Evolutionary conservation across 2,113 vertebrate genomes (phyloP).

Genomic region (Phycodurus eques): DNA sequence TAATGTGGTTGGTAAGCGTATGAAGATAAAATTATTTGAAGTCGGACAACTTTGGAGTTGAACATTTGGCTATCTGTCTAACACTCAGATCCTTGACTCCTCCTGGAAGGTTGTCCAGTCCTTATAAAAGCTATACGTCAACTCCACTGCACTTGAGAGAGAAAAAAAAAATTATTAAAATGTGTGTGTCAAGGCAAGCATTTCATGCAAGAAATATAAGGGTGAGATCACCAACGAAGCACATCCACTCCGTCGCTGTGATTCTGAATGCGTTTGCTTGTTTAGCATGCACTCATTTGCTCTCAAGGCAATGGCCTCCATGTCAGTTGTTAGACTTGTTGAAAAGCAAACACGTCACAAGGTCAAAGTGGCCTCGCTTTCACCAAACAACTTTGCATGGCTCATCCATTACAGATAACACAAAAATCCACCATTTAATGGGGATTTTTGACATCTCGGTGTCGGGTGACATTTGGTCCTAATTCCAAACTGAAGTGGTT

Average conservation of each 20-base stretch:
- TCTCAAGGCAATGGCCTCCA: constrained; percentile 35
- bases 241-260: not conserved
- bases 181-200: not conserved
- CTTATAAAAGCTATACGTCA: not conserved
- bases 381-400: constrained; percentile 6
- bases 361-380: constrained; percentile 6
- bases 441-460: not conserved
- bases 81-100: constrained; percentile 43
- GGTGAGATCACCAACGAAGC: not conserved
- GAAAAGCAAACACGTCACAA: constrained; percentile 21
- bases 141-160: not conserved
- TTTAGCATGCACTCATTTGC: not conserved
- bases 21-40: not conserved
- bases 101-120: not conserved
- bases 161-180: too few species aligned
- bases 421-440: not conserved
- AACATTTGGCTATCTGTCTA: constrained; percentile 28
- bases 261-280: not conserved
- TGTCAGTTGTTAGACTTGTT: constrained; percentile 19
- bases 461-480: not conserved
- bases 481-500: not conserved
- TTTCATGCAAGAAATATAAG: not conserved
- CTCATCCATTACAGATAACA: constrained; percentile 24
- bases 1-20: not conserved
- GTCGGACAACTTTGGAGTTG: constrained; percentile 5